Base-by-base conservation (phyloP, 92 coral and sea anemone species). In the Umimayanthus kanabou region DNA sequence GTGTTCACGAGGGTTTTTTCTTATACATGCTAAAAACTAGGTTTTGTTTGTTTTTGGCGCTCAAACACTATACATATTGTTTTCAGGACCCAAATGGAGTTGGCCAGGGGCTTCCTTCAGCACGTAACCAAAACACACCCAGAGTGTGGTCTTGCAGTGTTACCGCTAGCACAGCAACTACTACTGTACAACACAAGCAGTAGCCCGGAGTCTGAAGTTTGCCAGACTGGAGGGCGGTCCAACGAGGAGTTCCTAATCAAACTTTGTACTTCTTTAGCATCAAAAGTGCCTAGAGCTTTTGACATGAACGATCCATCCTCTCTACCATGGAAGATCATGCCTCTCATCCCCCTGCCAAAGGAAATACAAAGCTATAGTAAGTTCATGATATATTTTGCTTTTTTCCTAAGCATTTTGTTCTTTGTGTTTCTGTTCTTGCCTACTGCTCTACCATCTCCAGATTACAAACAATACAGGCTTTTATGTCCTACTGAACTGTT, bases 301-400 rank as follows among this genome's bases (percentile, higher is more conserved):
- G 89, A 90, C 37, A 72, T 80, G 40, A 53, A 29, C n/a, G 89
- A 93, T n/a, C 29, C 82, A 25, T 28, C 79, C 28, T 57, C 57
- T 18, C 85, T 94, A n/a, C 73, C 81, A 7, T 94, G 96, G 96
- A 85, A 80, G 14, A 87, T 92, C 37, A 90, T 88, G 20, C 88
- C 96, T 6, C 65, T 92, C 61, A 86, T 94, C 45, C 96, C 94
- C 15, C 75, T 74, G 16, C 20, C 71, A 39, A 37, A 71, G 30
- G 93, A 91, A 89, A 77, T 91, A 3, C 55, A 77, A 57, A 39
- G 66, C 61, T 70, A 64, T n/a, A 50, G 91, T 88, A 78, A 91
- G 93, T 11, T 30, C 26, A 0, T 57, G 25, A 61, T 61, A 5
- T 61, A 20, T 20, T 61, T 61, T 61, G 69, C 69, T 4, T 18